A percentile compares a stretch with the other conserved stretches of the same genome.
Conservation (phyloP, 2,113 vertebrate genomes). For the human (Homo sapiens) region DNA sequence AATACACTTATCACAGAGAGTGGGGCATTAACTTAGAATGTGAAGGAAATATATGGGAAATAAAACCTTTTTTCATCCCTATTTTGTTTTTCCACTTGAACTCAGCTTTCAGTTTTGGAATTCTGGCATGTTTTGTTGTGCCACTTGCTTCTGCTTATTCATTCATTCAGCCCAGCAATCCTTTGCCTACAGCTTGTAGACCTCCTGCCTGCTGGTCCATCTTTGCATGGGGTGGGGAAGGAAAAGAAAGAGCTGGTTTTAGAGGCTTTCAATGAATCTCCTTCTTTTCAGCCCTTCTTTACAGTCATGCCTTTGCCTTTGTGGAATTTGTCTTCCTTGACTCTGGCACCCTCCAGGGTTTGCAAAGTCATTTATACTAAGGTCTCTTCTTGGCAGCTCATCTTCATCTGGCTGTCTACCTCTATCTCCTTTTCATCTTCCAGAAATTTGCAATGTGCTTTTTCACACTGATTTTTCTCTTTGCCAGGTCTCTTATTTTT, state of each 20-base stretch:
- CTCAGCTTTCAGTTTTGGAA: neutral
- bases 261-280: neutral
- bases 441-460: neutral
- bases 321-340: neutral
- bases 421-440: neutral
- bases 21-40: neutral
- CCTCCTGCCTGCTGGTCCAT: neutral
- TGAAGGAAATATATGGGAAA: neutral
- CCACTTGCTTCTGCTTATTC: neutral
- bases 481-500: neutral
- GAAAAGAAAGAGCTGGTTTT: neutral
- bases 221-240: neutral
- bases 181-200: neutral
- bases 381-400: neutral
- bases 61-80: neutral
- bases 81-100: neutral
- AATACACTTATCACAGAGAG: slow-evolving; percentile 10
- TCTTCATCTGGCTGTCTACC: neutral
- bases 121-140: neutral
- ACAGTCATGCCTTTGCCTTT: neutral
- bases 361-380: neutral
- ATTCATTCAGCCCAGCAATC: neutral
- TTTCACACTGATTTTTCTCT: neutral
- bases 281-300: neutral
- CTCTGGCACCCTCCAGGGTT: neutral